Evolutionary conservation across 2,888 invertebrate genomes (phyloP), one percentile per base, ranked within the genome.

Genomic region (Frankliniella intonsa): DNA sequence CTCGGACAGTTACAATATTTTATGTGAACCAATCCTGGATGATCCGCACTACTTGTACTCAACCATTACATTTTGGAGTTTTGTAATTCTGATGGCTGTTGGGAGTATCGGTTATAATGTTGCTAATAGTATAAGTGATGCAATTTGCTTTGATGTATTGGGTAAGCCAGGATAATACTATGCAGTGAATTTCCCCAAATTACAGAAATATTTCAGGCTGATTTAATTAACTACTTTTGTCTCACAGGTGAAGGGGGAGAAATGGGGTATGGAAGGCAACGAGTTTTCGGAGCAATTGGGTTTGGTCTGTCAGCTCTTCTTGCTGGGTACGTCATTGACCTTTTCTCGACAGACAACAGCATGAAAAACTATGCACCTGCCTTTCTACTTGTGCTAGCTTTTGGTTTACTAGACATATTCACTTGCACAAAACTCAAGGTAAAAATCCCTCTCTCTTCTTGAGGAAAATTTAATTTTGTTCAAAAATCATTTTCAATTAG

Each of bases 91-190:
- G 38, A 92, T 94, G 90, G 92, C 93, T 80, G 84, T 94, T 1
- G 95, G 95, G 50, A 94, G 92, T 3, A 93, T 95, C 83, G 93
- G 94, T 5, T 95, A 93, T 86, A 95, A 95, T 87, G 96, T 97
- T 0, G 92, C 93, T 55, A 94, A 96, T 86, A 95, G 94, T 80
- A 93, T 97, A 69, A 94, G 95, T 69, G 97, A 97, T 88, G 96
- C 97, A 0, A 93, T 97, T 51, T 96, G 96, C 87, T 97, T 97
- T 86, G 95, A 97, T 87, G 92, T 95, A 49, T 89, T 97, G 69
- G 95, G 95, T 92, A 87, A 89, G 89, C 80, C 27, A 80, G 65
- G 25, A 81, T n/a, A n/a, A n/a, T n/a, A n/a, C n/a, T n/a, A n/a
- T n/a, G n/a, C n/a, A n/a, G n/a, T 62, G 27, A n/a, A 10, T 22